A percentile compares a stretch with the other conserved stretches of the same genome.
These are phyloP conservation scores for Chloroclystis v-ata DNA, from an alignment of 2,888 invertebrate genomes.

Conservation along the genomic window DNA sequence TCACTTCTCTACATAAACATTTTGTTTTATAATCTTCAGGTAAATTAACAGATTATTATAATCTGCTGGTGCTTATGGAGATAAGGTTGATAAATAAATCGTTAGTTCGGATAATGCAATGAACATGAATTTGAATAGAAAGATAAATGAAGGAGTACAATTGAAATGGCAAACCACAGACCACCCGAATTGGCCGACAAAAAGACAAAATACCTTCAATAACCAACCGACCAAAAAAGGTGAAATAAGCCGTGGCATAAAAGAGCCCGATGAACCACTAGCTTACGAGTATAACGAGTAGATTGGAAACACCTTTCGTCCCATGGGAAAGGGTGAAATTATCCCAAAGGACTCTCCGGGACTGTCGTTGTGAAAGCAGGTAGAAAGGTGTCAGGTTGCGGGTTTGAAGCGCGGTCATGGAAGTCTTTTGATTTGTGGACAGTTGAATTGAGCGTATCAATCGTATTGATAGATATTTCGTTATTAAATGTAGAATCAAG, in stretches of 20 bases:
- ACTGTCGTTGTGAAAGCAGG: constrained; percentile 25
- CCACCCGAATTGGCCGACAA: constrained; percentile 12
- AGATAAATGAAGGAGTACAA: not conserved
- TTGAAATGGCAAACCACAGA: constrained; percentile 2
- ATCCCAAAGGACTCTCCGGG: not conserved
- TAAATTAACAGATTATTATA: not conserved
- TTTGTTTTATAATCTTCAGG: constrained; percentile 9
- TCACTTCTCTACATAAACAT: constrained; percentile 38
- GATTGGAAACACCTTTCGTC: constrained; percentile 29
- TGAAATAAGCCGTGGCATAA: constrained; percentile 9
- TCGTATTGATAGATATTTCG: no score
- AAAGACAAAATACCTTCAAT: constrained; percentile 7
- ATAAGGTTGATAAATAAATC: not conserved
- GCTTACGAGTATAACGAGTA: not conserved
- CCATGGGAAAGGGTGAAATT: constrained; percentile 26
- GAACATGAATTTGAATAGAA: not conserved
- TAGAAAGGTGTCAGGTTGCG: constrained; percentile 18
- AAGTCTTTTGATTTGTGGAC: not conserved
- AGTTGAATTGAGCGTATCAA: not conserved
- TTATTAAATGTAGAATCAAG: no score
- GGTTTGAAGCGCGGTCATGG: not conserved
- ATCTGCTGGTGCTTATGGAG: not conserved
- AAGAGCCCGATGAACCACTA: constrained; percentile 12
- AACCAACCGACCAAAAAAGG: constrained; percentile 7
- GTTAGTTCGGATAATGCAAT: constrained; percentile 6